These are phyloP conservation scores for Yponomeuta cagnagella DNA, from an alignment of 2,888 invertebrate genomes.

Conservation along the genomic window DNA sequence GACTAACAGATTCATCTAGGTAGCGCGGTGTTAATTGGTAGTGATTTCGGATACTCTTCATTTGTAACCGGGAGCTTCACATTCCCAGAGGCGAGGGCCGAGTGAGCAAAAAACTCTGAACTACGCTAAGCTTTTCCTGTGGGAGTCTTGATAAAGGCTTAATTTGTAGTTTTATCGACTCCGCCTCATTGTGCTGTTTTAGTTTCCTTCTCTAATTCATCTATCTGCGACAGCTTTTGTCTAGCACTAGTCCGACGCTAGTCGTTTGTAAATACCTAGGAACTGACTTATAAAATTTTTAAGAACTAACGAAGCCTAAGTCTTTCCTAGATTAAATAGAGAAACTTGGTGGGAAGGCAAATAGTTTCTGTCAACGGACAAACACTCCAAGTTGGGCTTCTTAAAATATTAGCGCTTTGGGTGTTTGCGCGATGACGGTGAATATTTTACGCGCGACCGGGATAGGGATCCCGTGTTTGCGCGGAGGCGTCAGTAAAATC, in stretches of 20 bases:
- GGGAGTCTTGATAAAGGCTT: conserved; percentile 12
- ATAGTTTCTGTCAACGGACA: background rate
- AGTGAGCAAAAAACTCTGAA: background rate
- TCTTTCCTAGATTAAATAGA: background rate
- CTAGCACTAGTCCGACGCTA: no score
- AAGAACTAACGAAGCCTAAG: background rate
- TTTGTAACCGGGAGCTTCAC: conserved; percentile 15
- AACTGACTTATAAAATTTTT: no score
- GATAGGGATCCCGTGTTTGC: conserved; percentile 30
- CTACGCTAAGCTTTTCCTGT: conserved; percentile 2
- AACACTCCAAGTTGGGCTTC: background rate
- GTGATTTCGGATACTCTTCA: conserved; percentile 21
- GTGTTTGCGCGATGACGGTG: conserved; percentile 40
- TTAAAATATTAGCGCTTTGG: conserved; percentile 7
- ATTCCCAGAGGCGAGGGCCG: conserved; percentile 18
- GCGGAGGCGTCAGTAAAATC: conserved; percentile 55
- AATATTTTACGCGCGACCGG: conserved; percentile 49
- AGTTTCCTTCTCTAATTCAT: background rate
- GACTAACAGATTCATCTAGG: background rate
- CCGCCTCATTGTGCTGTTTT: background rate
- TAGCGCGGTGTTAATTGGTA: conserved; percentile 20
- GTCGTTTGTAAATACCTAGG: no score
- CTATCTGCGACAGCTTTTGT: no score
- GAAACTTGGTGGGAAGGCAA: background rate
- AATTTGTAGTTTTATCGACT: conserved; percentile 14